These are phyloP conservation scores for Torymus tubicola DNA, from an alignment of 2,888 invertebrate genomes.

Conservation along the genomic window DNA sequence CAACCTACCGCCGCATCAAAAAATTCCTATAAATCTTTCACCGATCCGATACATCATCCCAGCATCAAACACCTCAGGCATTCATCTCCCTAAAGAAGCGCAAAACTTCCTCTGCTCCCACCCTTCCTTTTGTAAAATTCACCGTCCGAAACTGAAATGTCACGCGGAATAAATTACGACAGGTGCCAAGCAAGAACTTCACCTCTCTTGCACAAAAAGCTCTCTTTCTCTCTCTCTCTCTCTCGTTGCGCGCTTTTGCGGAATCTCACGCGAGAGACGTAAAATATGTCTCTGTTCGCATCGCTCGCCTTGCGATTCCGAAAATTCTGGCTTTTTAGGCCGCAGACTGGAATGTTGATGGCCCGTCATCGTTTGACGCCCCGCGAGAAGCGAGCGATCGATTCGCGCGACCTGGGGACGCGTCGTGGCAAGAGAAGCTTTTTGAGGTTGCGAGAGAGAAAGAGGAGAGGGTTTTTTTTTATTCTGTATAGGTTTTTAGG, in stretches of 20 bases:
- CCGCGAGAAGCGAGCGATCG: slow-evolving; percentile 50
- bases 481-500: slow-evolving; percentile 28
- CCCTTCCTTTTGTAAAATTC: background rate
- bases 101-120: too few species aligned
- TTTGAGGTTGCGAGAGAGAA: slow-evolving; percentile 37
- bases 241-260: slow-evolving; percentile 1
- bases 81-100: too few species aligned
- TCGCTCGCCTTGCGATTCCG: slow-evolving; percentile 20
- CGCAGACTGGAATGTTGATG: slow-evolving; percentile 71
- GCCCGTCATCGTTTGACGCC: slow-evolving; percentile 69
- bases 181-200: slow-evolving; percentile 40
- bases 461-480: slow-evolving; percentile 10
- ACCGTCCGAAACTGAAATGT: slow-evolving; percentile 51
- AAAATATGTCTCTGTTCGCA: slow-evolving; percentile 73
- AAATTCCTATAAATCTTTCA: too few species aligned
- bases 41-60: too few species aligned
- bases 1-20: too few species aligned
- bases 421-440: slow-evolving; percentile 27
- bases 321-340: slow-evolving; percentile 63
- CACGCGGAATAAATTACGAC: slow-evolving; percentile 58
- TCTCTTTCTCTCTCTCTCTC: background rate
- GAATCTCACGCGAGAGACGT: slow-evolving; percentile 61
- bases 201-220: slow-evolving; percentile 20
- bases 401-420: slow-evolving; percentile 50
- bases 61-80: too few species aligned